These are phyloP conservation scores for Pachypanchax playfairii DNA, from an alignment of 2,113 vertebrate species.

Conservation along the genomic window DNA sequence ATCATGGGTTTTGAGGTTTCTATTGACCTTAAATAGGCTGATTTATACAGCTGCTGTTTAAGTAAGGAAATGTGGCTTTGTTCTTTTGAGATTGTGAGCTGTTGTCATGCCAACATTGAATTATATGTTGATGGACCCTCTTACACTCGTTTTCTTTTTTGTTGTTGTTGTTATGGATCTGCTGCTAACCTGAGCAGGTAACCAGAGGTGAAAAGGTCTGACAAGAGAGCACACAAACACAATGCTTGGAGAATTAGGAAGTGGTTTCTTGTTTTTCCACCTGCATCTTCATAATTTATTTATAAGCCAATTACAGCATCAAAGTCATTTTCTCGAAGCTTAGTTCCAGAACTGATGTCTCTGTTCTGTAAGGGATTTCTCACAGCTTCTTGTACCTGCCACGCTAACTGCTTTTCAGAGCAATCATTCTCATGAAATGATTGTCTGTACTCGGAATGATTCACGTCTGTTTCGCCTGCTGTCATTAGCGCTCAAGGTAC, in stretches of 20 bases:
- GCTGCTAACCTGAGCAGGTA: constrained; percentile 31
- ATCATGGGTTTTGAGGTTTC: constrained; percentile 55
- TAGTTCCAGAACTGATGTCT: constrained; percentile 26
- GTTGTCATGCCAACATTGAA: constrained; percentile 2
- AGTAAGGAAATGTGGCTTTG: constrained; percentile 44
- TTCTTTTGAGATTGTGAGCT: background rate
- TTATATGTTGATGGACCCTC: constrained; percentile 1
- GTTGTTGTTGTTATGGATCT: background rate
- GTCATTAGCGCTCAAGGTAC: constrained; percentile 38
- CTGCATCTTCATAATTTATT: constrained; percentile 32
- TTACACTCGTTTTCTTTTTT: constrained; percentile 4
- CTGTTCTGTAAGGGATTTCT: constrained; percentile 34
- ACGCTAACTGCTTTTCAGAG: constrained; percentile 17
- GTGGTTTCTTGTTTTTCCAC: background rate
- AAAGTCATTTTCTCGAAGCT: constrained; percentile 34
- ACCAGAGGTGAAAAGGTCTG: constrained; percentile 27
- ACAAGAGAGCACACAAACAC: constrained; percentile 8
- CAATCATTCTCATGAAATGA: constrained; percentile 41
- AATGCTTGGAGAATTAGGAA: background rate
- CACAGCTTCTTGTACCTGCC: constrained; percentile 30
- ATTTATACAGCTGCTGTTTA: constrained; percentile 40
- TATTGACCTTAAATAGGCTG: no score
- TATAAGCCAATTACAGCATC: constrained; percentile 47
- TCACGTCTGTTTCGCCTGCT: constrained; percentile 25
- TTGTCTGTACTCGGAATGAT: constrained; percentile 30